Evolutionary conservation across 2,888 invertebrate species (phyloP), one percentile per base, ranked within the genome.

Genomic region (Nebria salina): DNA sequence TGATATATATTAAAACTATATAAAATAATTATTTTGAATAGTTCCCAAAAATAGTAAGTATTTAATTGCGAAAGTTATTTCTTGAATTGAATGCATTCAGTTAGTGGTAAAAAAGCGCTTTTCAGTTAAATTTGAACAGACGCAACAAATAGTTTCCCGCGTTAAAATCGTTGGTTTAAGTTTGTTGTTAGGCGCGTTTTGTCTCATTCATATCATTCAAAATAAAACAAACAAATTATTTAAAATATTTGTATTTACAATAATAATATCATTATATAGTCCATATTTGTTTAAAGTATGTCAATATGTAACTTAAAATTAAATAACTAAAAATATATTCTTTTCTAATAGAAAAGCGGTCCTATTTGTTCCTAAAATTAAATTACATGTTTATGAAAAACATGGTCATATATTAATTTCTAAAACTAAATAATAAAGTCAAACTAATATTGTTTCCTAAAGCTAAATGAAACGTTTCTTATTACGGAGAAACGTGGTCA

Each of bases 401-500:
- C 54, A 54, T 54, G 8, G 54, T 54, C 54, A 54, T 34, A 34
- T 34, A 2, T 2, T 54, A 7, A 54, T 54, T 54, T 8, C 54
- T 54, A 54, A 54, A 54, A 54, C 6, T 54, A 54, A 54, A 54
- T 54, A 54, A 54, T 54, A 54, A 54, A 54, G 6, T 54, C 54
- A 6, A 2, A 7, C 54, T 54, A 1, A 54, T 34, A 34, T 2
- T 34, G 34, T 1, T 54, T 54, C 54, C 2, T 54, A 54, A 54
- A 54, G 2, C 13, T 54, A 11, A 11, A 54, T 6, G 34, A 1
- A 34, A 34, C 34, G 13, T 13, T 54, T 65, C 25, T 20, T 68
- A 13, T 54, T 79, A 79, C 54, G 79, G 79, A 20, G 73, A 74
- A n/a, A 68, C 75, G 42, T 79, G 79, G 79, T 79, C 79, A 79